Evolutionary conservation across 2,888 invertebrate species (phyloP).

Genomic region (Diarsia mendica): DNA sequence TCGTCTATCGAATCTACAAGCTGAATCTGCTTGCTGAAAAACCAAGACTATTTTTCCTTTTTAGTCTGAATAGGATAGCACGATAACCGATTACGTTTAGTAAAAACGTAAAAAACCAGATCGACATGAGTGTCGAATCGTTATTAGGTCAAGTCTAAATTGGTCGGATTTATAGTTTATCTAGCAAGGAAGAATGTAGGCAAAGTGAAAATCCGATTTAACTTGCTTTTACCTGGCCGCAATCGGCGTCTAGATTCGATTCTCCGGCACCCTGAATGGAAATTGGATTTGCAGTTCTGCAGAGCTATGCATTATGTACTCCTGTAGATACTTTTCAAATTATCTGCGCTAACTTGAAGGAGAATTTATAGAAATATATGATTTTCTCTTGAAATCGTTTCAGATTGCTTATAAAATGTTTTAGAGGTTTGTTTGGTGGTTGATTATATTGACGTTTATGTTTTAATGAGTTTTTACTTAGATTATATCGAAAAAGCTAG

Average conservation of each 20-base stretch:
- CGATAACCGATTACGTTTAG: neutral
- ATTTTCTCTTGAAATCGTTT: conserved; percentile 40
- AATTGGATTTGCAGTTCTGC: conserved; percentile 86
- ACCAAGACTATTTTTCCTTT: neutral
- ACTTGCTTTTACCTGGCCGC: conserved; percentile 84
- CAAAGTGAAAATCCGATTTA: conserved; percentile 83
- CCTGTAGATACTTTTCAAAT: conserved; percentile 78
- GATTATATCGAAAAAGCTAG: neutral
- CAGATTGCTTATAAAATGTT: conserved; percentile 9
- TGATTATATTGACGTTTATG: neutral
- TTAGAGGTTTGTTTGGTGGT: conserved; percentile 17
- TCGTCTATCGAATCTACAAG: neutral
- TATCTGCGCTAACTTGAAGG: conserved; percentile 66
- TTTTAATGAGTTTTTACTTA: neutral
- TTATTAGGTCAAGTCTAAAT: conserved; percentile 57
- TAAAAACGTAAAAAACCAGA: neutral
- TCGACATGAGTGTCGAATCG: neutral
- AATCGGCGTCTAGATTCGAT: conserved; percentile 86
- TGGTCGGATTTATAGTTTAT: conserved; percentile 71
- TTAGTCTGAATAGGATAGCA: neutral
- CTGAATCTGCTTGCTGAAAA: neutral
- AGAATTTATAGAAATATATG: conserved; percentile 53
- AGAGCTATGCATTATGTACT: conserved; percentile 82
- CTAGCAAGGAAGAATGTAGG: conserved; percentile 71
- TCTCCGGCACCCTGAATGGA: conserved; percentile 82